Evolutionary conservation across 2,888 invertebrate genomes (phyloP).

Genomic region (Andrena hattorfiana): DNA sequence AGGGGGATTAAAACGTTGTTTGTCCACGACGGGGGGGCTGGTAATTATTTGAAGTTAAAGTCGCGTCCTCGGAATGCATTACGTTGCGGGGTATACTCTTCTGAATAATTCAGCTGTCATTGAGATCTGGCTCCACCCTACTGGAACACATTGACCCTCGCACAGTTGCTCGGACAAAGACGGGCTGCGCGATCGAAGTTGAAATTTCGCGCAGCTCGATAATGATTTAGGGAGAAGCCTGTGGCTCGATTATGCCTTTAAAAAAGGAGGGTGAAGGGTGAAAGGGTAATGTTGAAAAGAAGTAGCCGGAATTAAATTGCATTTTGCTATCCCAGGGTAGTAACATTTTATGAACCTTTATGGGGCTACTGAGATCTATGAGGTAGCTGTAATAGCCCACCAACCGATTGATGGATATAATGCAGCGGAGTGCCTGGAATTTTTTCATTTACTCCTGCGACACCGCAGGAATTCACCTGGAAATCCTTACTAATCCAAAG

Average conservation of each 20-base stretch:
- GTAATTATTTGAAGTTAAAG: slow-evolving; percentile 1
- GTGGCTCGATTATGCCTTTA: too few species aligned
- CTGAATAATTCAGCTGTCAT: too few species aligned
- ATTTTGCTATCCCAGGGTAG: neutral
- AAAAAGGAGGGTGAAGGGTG: neutral
- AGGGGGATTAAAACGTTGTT: slow-evolving; percentile 1
- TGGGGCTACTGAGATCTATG: neutral
- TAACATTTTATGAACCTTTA: neutral
- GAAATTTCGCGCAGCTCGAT: too few species aligned
- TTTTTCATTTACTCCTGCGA: neutral
- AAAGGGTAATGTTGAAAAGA: neutral
- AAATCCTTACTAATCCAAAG: neutral
- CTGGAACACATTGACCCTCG: too few species aligned
- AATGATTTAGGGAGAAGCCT: too few species aligned
- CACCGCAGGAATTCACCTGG: neutral
- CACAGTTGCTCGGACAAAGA: too few species aligned
- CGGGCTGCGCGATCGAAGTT: too few species aligned
- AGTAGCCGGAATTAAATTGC: neutral
- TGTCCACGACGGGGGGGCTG: neutral
- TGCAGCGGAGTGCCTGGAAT: neutral
- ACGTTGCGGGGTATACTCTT: neutral
- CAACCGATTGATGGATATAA: neutral
- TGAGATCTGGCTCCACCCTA: too few species aligned
- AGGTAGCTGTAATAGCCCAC: neutral
- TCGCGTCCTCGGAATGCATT: neutral